phyloP scores from a whole-genome alignment of 1,140 invertebrate species.

The Neuroterus valhalla region DNA sequence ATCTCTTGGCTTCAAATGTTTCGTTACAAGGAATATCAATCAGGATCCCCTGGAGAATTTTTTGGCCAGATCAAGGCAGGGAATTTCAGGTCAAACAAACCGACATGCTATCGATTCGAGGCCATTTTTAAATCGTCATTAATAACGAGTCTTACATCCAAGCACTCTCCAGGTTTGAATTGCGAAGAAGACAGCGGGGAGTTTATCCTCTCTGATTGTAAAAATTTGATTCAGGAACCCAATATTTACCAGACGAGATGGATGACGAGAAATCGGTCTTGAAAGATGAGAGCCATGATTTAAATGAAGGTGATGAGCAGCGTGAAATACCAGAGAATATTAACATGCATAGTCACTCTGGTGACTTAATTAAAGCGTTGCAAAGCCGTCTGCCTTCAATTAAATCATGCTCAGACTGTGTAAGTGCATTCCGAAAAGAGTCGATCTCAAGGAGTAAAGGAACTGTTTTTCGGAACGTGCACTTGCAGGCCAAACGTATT shows the following conservation, averaged over 20 bases:
- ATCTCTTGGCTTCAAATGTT: not conserved
- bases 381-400: not conserved
- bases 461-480: not conserved
- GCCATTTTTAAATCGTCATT: not conserved
- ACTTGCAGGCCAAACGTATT: no score
- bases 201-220: not conserved
- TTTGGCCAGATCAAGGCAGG: not conserved
- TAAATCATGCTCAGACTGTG: not conserved
- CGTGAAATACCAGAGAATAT: not conserved
- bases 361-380: not conserved
- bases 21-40: not conserved
- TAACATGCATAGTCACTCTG: not conserved
- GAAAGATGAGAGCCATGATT: not conserved
- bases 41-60: not conserved
- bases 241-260: not conserved
- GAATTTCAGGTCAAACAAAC: not conserved
- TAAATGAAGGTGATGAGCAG: not conserved
- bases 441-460: not conserved
- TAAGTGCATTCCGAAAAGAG: not conserved
- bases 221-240: not conserved
- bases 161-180: not conserved
- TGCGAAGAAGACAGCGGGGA: not conserved
- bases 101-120: not conserved
- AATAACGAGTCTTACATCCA: not conserved
- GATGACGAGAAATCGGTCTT: not conserved